phyloP scores from a whole-genome alignment of 2,113 vertebrate species.

The Vombatus ursinus region DNA sequence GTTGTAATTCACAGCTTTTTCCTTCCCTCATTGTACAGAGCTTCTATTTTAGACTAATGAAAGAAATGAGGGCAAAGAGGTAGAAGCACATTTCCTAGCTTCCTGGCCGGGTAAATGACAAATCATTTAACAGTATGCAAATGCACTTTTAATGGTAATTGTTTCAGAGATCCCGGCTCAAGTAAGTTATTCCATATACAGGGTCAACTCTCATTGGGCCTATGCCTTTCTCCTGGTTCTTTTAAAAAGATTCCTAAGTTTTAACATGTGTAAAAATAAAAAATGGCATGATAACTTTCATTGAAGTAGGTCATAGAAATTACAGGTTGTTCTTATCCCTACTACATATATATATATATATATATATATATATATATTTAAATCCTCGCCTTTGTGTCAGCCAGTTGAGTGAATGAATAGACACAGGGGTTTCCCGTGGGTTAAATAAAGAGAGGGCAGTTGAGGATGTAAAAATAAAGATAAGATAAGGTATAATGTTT shows the following conservation, averaged over 20 bases:
- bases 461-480: not conserved
- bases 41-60: slow-evolving; percentile 21
- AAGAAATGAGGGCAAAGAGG: slow-evolving; percentile 15
- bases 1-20: not conserved
- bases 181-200: not conserved
- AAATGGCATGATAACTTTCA: not conserved
- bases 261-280: not conserved
- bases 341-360: not conserved
- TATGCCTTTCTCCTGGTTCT: not conserved
- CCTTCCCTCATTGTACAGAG: not conserved
- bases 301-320: slow-evolving; percentile 8
- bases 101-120: not conserved
- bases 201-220: not conserved
- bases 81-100: not conserved
- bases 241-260: not conserved
- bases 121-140: not conserved
- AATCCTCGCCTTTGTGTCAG: not conserved
- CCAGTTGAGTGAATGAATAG: not conserved
- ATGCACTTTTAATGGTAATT: slow-evolving; percentile 26
- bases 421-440: not conserved
- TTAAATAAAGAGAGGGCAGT: not conserved
- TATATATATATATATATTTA: no score
- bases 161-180: not conserved
- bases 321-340: not conserved
- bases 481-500: slow-evolving; percentile 1